These are phyloP conservation scores for Melanotaenia boesemani DNA, from an alignment of 2,797 vertebrate species.

Conservation along the genomic window DNA sequence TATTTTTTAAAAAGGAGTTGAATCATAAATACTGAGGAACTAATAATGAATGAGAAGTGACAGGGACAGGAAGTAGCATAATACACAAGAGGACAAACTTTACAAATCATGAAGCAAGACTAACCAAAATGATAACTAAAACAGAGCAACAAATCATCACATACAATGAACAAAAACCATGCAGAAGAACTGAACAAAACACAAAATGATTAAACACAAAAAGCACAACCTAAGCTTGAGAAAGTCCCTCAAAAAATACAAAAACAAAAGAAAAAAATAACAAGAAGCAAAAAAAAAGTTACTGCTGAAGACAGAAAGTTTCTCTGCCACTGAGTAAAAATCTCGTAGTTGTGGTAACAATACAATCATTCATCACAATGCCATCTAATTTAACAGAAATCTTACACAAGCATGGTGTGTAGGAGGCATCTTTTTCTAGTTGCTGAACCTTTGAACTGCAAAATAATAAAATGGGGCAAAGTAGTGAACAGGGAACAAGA, in stretches of 20 bases:
- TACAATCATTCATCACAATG: background rate
- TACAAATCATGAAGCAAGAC: background rate
- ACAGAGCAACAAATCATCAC: background rate
- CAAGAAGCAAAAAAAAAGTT: background rate
- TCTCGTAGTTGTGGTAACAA: background rate
- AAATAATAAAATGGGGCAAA: background rate
- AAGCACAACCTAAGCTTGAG: background rate
- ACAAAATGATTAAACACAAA: background rate
- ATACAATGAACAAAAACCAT: background rate
- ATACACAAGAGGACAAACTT: slow-evolving; percentile 1
- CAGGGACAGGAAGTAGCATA: background rate
- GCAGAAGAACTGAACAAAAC: background rate
- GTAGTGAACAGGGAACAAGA: background rate
- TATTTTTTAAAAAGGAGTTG: background rate
- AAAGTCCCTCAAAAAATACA: background rate
- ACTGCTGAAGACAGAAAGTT: background rate
- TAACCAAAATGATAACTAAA: background rate
- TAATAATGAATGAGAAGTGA: background rate
- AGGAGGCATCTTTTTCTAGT: background rate
- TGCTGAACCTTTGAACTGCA: background rate
- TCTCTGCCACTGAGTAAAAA: background rate
- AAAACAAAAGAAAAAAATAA: background rate
- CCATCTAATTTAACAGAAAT: background rate
- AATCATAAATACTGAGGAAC: background rate
- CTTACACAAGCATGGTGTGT: background rate